A percentile compares a stretch with the other conserved stretches of the same genome.
Conservation (phyloP, 2,888 invertebrate genomes). For the Hypena proboscidalis region DNA sequence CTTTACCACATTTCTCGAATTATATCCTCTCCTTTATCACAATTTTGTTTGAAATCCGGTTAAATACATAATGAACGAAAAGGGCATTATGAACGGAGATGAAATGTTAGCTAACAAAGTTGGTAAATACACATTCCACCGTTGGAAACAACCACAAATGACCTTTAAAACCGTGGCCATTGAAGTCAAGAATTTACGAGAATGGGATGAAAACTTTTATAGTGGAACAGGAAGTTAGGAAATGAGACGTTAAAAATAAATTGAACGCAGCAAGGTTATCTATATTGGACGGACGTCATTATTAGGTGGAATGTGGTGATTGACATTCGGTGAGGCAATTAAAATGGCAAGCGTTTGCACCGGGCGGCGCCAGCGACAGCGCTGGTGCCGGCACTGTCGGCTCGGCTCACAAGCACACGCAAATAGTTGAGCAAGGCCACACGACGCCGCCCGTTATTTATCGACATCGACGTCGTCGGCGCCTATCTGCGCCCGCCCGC, state of each 20-base stretch:
- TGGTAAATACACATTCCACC: not conserved
- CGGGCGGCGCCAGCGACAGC: slow-evolving; percentile 40
- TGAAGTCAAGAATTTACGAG: slow-evolving; percentile 5
- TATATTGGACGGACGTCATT: slow-evolving; percentile 51
- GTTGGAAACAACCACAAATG: too few relatives aligned
- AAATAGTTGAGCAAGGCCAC: slow-evolving; percentile 79
- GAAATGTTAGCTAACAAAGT: not conserved
- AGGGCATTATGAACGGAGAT: too few relatives aligned
- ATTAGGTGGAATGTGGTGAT: slow-evolving; percentile 64
- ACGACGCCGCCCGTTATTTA: slow-evolving; percentile 64
- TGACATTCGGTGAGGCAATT: slow-evolving; percentile 72
- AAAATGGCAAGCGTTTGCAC: slow-evolving; percentile 55
- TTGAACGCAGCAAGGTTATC: slow-evolving; percentile 42
- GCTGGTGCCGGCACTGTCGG: slow-evolving; percentile 44
- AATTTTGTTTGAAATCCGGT: slow-evolving; percentile 37
- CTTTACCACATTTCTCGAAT: slow-evolving; percentile 53
- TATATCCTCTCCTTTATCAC: slow-evolving; percentile 48
- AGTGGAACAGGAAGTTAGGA: slow-evolving; percentile 34
- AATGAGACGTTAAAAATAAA: slow-evolving; percentile 38
- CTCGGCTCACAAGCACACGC: slow-evolving; percentile 59
- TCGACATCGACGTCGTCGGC: slow-evolving; percentile 56
- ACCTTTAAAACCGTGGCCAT: too few relatives aligned
- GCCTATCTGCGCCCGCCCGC: slow-evolving; percentile 47
- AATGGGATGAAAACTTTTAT: slow-evolving; percentile 9
- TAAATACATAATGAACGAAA: not conserved